Percentiles rank a stretch among this genome's conserved stretches.
Conservation (phyloP, 2,113 vertebrate genomes). For the Lepus americanus region DNA sequence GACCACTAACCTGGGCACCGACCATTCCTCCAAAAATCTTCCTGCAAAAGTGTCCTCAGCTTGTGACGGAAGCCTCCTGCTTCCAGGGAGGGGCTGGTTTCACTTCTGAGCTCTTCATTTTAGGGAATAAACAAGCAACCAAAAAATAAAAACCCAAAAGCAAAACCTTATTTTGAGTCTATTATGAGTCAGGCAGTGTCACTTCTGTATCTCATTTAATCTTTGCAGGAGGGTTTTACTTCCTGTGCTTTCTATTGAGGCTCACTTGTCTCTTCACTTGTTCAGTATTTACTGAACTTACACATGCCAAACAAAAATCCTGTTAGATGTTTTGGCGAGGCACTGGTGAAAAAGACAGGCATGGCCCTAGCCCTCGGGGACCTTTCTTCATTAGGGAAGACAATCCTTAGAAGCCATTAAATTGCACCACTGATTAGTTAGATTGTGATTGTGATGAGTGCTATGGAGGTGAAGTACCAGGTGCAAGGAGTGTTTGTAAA, state of each 20-base stretch:
- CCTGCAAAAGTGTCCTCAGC: background rate
- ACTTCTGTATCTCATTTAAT: background rate
- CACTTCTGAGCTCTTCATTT: background rate
- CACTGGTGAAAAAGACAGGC: background rate
- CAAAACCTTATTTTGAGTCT: background rate
- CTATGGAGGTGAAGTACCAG: background rate
- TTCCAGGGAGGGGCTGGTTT: background rate
- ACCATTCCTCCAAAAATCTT: background rate
- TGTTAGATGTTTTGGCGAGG: background rate
- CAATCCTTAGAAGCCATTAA: background rate
- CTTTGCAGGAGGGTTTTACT: background rate
- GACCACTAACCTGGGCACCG: background rate
- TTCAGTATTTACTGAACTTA: background rate
- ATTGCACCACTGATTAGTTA: background rate
- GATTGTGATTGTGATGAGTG: background rate
- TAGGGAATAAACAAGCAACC: background rate
- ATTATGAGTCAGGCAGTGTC: background rate
- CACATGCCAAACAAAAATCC: background rate
- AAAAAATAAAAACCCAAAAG: background rate
- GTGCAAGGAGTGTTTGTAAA: background rate
- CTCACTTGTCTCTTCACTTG: background rate
- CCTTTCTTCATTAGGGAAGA: background rate
- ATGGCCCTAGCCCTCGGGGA: background rate
- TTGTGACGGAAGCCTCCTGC: background rate
- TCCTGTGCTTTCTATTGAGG: background rate